Percentiles rank a stretch among this genome's conserved stretches.
These are phyloP conservation scores for Agrotis puta DNA, from an alignment of 2,888 invertebrate genomes.

Conservation along the genomic window DNA sequence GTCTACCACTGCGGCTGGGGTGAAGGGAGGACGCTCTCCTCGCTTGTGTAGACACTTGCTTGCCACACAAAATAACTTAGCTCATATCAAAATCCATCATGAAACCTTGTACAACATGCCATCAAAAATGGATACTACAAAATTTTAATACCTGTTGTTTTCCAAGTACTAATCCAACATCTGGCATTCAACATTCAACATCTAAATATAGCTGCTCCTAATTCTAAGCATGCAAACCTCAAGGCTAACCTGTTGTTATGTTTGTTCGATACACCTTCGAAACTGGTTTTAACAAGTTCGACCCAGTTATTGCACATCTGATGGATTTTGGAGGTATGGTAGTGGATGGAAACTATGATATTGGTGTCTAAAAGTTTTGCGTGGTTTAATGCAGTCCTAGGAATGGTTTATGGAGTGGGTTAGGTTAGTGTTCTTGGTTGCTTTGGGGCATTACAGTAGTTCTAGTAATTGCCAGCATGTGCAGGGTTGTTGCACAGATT, in stretches of 20 bases:
- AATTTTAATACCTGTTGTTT: conserved; percentile 40
- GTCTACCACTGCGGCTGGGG: no score
- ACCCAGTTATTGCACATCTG: conserved; percentile 51
- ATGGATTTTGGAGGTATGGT: conserved; percentile 5
- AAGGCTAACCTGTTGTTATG: conserved; percentile 59
- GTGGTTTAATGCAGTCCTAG: background rate
- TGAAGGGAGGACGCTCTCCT: no score
- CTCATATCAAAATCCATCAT: no score
- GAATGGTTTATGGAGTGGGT: background rate
- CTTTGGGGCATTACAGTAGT: background rate
- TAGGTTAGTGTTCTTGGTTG: background rate
- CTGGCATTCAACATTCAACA: background rate
- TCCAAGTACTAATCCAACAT: background rate
- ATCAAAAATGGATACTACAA: background rate
- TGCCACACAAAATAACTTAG: no score
- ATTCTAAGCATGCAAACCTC: conserved; percentile 36
- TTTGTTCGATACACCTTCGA: conserved; percentile 64
- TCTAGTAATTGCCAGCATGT: no score
- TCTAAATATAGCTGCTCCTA: conserved; percentile 32
- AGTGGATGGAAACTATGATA: background rate
- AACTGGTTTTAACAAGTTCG: conserved; percentile 61
- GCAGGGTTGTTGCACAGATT: no score
- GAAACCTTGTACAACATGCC: conserved; percentile 1
- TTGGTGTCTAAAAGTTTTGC: background rate
- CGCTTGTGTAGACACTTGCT: no score